Conservation (phyloP, 2,113 vertebrate species). For the Cephalopterus ornatus region DNA sequence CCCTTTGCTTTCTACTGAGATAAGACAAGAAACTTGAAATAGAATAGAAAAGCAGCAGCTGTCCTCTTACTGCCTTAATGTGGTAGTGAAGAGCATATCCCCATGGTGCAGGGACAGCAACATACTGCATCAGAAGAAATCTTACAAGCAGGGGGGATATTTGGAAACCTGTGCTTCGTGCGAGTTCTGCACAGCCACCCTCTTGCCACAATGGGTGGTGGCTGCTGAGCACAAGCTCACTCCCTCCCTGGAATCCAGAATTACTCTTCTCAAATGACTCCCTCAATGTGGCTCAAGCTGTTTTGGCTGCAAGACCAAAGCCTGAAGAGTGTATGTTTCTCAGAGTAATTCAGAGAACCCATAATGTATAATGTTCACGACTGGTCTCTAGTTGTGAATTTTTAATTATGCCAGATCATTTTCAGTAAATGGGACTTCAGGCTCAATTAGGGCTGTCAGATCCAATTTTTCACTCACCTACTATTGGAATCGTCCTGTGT, state of each 20-base stretch:
- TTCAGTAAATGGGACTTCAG: constrained; percentile 77
- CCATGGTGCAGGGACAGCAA: neutral
- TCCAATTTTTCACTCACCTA: constrained; percentile 71
- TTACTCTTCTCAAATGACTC: neutral
- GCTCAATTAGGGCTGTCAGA: constrained; percentile 77
- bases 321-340: constrained; percentile 54
- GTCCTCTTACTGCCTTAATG: neutral
- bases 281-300: neutral
- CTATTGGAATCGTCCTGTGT: constrained; percentile 58
- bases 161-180: neutral
- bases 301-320: constrained; percentile 55
- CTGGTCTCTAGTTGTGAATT: constrained; percentile 75
- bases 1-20: neutral
- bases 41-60: neutral
- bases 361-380: constrained; percentile 64
- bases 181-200: neutral
- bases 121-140: neutral
- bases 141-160: neutral
- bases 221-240: neutral
- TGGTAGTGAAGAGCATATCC: neutral
- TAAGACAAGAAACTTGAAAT: neutral
- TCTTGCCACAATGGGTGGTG: neutral
- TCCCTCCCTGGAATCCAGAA: neutral
- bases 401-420: constrained; percentile 77
- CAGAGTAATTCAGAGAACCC: constrained; percentile 52